A percentile compares a stretch with the other conserved stretches of the same genome.
phyloP scores from a whole-genome alignment of 92 coral and sea anemone genomes.

The Bergia puertoricense region DNA sequence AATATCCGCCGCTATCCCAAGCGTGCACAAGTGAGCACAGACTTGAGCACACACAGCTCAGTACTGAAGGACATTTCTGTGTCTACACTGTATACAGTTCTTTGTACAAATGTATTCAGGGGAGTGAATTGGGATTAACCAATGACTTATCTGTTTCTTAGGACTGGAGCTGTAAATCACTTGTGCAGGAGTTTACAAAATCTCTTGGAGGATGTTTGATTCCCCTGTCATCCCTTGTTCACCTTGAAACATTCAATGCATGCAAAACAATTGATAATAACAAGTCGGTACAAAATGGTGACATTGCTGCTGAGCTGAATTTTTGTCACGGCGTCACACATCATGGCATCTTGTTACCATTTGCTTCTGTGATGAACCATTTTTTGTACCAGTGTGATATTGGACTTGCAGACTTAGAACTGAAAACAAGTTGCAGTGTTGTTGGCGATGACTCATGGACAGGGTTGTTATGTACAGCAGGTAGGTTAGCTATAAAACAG shows the following conservation, averaged over 20 bases:
- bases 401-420: slow-evolving; percentile 9
- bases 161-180: slow-evolving; percentile 48
- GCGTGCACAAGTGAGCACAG: no score
- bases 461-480: slow-evolving; percentile 33
- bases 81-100: no score
- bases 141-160: neutral
- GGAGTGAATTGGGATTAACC: no score
- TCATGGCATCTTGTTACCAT: slow-evolving; percentile 49
- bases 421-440: slow-evolving; percentile 31
- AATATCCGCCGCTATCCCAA: no score
- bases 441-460: slow-evolving; percentile 34
- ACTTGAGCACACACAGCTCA: no score
- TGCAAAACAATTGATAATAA: neutral
- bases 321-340: slow-evolving; percentile 2
- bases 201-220: slow-evolving; percentile 67
- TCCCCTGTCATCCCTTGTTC: slow-evolving; percentile 60
- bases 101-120: no score
- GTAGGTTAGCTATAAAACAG: neutral
- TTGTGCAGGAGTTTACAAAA: slow-evolving; percentile 43
- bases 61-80: no score
- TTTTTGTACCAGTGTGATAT: slow-evolving; percentile 39
- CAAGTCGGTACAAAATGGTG: neutral
- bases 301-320: neutral
- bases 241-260: slow-evolving; percentile 6
- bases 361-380: slow-evolving; percentile 55